phyloP scores from a whole-genome alignment of 2,113 vertebrate species.

The Ochotona curzoniae region DNA sequence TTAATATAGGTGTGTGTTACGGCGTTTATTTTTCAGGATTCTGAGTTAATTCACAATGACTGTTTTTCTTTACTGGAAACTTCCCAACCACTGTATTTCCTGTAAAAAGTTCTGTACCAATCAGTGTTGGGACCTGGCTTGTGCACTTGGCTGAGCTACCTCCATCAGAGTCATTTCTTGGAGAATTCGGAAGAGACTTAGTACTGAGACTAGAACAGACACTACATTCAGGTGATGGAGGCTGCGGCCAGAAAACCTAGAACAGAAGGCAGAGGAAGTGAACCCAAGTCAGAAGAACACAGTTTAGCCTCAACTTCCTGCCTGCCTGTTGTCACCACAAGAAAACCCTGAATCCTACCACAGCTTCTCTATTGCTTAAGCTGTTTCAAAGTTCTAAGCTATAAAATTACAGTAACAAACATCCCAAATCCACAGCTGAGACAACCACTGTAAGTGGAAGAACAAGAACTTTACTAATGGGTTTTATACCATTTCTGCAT shows the following conservation, averaged over 20 bases:
- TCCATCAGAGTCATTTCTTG: accelerated
- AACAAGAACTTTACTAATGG: background rate
- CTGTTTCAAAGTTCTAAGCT: background rate
- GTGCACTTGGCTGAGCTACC: too few species aligned
- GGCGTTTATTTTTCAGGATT: background rate
- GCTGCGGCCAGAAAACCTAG: background rate
- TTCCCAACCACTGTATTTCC: background rate
- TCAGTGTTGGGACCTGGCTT: accelerated
- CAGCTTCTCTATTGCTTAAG: background rate
- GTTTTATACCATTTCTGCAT: background rate
- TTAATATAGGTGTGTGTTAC: too few species aligned
- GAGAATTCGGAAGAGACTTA: background rate
- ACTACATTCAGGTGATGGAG: background rate
- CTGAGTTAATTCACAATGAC: background rate
- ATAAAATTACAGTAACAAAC: background rate
- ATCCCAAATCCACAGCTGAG: background rate
- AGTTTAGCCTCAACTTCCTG: accelerated
- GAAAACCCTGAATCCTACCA: background rate
- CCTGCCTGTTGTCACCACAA: accelerated
- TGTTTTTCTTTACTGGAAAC: background rate
- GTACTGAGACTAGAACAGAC: background rate
- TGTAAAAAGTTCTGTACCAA: background rate
- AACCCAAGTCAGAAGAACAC: background rate
- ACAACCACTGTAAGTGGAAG: background rate
- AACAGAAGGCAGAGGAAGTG: background rate